These are phyloP conservation scores for Danio kyathit DNA, from an alignment of 2,797 vertebrate genomes.

Conservation along the genomic window DNA sequence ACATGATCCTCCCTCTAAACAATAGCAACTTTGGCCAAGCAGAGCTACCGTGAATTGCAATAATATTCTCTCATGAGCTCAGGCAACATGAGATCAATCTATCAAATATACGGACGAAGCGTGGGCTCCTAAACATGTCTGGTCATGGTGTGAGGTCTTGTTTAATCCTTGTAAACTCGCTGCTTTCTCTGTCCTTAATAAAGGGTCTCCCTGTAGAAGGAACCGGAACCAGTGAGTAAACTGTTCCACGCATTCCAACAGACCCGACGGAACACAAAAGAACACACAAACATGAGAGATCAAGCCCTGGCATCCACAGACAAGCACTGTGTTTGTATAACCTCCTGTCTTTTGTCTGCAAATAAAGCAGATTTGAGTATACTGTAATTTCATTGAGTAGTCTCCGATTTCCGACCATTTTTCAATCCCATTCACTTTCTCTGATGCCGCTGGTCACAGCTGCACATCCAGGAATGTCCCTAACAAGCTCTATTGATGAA, in stretches of 20 bases:
- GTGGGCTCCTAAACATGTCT: slow-evolving; percentile 14
- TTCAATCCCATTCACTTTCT: slow-evolving; percentile 72
- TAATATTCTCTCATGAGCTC: background rate
- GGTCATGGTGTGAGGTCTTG: slow-evolving; percentile 6
- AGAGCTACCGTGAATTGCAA: slow-evolving; percentile 14
- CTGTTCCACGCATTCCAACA: background rate
- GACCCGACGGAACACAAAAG: background rate
- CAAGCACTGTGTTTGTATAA: background rate
- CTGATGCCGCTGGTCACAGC: slow-evolving; percentile 71
- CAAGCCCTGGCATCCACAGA: slow-evolving; percentile 13
- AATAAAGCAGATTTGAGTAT: slow-evolving; percentile 22
- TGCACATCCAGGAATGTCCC: slow-evolving; percentile 69
- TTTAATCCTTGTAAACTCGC: background rate
- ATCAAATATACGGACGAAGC: background rate
- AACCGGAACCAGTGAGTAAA: slow-evolving; percentile 30
- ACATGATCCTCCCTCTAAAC: slow-evolving; percentile 13
- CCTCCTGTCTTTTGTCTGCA: background rate
- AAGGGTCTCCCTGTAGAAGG: slow-evolving; percentile 7
- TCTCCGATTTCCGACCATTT: slow-evolving; percentile 59
- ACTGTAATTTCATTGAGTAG: slow-evolving; percentile 27
- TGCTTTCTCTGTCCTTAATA: slow-evolving; percentile 19
- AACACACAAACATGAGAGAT: slow-evolving; percentile 12
- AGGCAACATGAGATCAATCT: slow-evolving; percentile 2
- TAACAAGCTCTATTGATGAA: slow-evolving; percentile 80
- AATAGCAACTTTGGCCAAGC: background rate